phyloP scores from a whole-genome alignment of 2,888 invertebrate genomes.

The Syrista parreyssii region DNA sequence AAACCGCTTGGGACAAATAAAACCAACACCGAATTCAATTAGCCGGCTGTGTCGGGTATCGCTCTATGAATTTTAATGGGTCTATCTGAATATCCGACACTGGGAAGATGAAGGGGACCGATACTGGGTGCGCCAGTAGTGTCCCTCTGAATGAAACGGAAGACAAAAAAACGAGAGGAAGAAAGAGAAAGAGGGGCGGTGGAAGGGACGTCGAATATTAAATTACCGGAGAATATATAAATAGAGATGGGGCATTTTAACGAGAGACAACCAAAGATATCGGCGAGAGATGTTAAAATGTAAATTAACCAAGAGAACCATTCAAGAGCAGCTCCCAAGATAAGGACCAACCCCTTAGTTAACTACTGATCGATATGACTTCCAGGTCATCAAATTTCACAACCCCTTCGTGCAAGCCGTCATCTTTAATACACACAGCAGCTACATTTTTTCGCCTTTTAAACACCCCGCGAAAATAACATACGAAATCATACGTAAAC shows the following conservation, averaged over 20 bases:
- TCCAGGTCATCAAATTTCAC: background rate
- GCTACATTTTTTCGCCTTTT: background rate
- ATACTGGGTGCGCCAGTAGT: background rate
- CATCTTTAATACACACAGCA: background rate
- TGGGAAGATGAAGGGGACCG: background rate
- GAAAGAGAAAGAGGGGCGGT: background rate
- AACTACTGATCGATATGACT: background rate
- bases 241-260: conserved; percentile 35
- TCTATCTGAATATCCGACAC: conserved; percentile 30
- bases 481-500: background rate
- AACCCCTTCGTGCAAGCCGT: background rate
- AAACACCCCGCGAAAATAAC: background rate
- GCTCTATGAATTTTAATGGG: conserved; percentile 40
- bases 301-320: background rate
- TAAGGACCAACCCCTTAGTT: background rate
- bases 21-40: conserved; percentile 30
- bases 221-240: conserved; percentile 42
- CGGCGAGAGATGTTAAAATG: background rate
- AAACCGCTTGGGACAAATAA: background rate
- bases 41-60: conserved; percentile 34
- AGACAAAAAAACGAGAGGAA: background rate
- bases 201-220: conserved; percentile 32
- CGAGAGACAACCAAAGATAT: conserved; percentile 12
- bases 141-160: background rate
- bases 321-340: background rate